A percentile compares a stretch with the other conserved stretches of the same genome.
phyloP scores from a whole-genome alignment of 2,113 vertebrate species.

The Eurypyga helias region DNA sequence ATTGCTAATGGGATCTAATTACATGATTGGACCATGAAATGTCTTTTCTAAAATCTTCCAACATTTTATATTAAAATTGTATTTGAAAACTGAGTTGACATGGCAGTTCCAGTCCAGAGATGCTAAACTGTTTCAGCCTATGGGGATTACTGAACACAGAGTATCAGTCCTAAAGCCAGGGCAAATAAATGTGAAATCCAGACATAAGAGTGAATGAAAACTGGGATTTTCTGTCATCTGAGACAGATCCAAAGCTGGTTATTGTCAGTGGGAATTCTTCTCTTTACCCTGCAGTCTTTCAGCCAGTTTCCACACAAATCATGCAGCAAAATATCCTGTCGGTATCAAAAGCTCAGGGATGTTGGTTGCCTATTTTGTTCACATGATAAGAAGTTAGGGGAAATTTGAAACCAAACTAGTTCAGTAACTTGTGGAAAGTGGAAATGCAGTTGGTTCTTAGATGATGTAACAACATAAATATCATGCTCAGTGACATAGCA shows the following conservation, averaged over 20 bases:
- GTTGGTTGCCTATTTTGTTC: neutral
- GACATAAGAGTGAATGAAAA: neutral
- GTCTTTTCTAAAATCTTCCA: neutral
- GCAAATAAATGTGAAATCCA: neutral
- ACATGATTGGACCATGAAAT: neutral
- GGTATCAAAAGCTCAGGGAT: neutral
- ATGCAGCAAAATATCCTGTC: neutral
- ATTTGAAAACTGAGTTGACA: neutral
- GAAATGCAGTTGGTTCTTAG: conserved; percentile 39
- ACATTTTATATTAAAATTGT: neutral
- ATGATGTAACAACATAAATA: conserved; percentile 64
- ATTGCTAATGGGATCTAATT: neutral
- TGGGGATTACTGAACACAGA: neutral
- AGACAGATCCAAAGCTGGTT: neutral
- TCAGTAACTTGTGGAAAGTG: conserved; percentile 4
- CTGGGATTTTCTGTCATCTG: neutral
- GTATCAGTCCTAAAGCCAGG: neutral
- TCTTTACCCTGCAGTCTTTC: neutral
- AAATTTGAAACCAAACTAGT: conserved; percentile 44
- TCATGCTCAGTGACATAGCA: conserved; percentile 23
- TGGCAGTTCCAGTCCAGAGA: neutral
- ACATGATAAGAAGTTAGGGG: neutral
- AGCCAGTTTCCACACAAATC: neutral
- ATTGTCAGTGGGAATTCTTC: neutral
- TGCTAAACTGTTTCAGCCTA: neutral